phyloP scores from a whole-genome alignment of 2,113 vertebrate genomes.

The Triplophysa tibetana region DNA sequence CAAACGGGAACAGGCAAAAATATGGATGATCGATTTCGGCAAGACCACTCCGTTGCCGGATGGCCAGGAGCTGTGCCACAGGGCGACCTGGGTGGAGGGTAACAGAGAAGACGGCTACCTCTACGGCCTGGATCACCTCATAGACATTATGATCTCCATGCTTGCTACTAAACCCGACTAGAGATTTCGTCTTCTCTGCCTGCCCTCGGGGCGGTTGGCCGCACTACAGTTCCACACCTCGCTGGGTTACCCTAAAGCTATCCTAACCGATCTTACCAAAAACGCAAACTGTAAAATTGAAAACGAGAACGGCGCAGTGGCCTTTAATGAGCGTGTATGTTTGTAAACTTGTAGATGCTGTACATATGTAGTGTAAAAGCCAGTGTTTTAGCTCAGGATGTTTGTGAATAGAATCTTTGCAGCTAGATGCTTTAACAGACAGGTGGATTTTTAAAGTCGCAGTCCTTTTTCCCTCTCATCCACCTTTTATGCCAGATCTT shows the following conservation, averaged over 20 bases:
- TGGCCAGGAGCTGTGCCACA: conserved; percentile 86
- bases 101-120: conserved; percentile 98
- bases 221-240: conserved; percentile 58
- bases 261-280: conserved; percentile 9
- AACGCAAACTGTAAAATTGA: conserved; percentile 1
- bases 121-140: conserved; percentile 89
- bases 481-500: conserved; percentile 1
- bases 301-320: not conserved
- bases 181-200: conserved; percentile 25
- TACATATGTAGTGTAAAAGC: conserved; percentile 57
- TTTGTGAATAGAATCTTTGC: conserved; percentile 34
- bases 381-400: conserved; percentile 36
- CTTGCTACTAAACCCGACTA: conserved; percentile 61
- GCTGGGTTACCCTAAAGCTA: conserved; percentile 44
- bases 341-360: conserved; percentile 54
- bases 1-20: conserved; percentile 88
- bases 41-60: conserved; percentile 92
- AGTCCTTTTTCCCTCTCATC: not conserved
- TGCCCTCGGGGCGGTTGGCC: conserved; percentile 27
- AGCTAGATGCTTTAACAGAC: conserved; percentile 30
- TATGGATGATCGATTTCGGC: conserved; percentile 99
- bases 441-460: conserved; percentile 28
- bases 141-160: conserved; percentile 88
- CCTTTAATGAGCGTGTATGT: conserved; percentile 38
- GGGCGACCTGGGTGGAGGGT: conserved; percentile 86